phyloP scores from a whole-genome alignment of 2,113 vertebrate genomes.

The Oriolus oriolus region DNA sequence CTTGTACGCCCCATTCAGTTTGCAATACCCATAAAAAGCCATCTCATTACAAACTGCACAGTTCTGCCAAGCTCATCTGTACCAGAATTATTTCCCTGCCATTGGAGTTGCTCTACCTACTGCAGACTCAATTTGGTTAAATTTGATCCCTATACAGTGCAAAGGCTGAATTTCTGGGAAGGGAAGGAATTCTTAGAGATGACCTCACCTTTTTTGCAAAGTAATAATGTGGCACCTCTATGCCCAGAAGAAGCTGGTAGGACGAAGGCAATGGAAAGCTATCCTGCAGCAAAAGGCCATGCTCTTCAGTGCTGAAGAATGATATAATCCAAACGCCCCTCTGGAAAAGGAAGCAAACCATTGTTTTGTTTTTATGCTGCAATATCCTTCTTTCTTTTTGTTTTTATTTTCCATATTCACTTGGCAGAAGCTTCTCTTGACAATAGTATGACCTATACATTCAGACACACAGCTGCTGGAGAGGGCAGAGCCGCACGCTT shows the following conservation, averaged over 20 bases:
- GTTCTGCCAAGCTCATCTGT: background rate
- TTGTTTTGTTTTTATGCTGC: background rate
- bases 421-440: background rate
- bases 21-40: background rate
- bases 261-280: constrained; percentile 77
- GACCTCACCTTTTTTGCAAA: constrained; percentile 87
- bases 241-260: constrained; percentile 82
- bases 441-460: background rate
- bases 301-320: constrained; percentile 90
- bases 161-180: background rate
- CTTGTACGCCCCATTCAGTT: accelerated
- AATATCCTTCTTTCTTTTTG: background rate
- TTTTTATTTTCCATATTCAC: background rate
- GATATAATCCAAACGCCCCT: constrained; percentile 81
- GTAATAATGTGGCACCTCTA: constrained; percentile 91
- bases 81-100: background rate
- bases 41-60: background rate
- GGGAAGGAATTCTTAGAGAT: background rate
- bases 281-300: constrained; percentile 89
- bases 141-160: background rate
- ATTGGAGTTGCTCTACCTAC: background rate
- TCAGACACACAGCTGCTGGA: background rate
- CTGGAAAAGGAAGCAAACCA: constrained; percentile 65
- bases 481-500: background rate
- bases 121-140: background rate